These are phyloP conservation scores for Pegea sp. DNA, from an alignment of 23 tunicate species.

Conservation along the genomic window DNA sequence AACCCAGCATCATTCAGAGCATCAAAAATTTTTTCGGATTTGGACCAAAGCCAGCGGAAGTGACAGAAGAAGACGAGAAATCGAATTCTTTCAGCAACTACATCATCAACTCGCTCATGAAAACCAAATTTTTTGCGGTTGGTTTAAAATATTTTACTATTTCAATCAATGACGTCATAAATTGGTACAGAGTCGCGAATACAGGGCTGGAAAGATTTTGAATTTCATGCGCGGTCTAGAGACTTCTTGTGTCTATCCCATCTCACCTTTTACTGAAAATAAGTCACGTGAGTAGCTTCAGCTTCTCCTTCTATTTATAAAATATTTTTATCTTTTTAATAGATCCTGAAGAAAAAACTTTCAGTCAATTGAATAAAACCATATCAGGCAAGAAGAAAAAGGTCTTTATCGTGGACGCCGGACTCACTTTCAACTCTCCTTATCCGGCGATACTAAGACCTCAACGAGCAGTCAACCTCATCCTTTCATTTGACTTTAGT, in stretches of 20 bases:
- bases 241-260: slow-evolving; percentile 37
- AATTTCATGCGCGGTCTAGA: slow-evolving; percentile 91
- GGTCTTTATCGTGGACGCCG: slow-evolving; percentile 81
- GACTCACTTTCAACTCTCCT: slow-evolving; percentile 81
- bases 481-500: slow-evolving; percentile 75
- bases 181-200: slow-evolving; percentile 52
- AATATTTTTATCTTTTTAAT: background rate
- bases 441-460: slow-evolving; percentile 57
- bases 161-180: background rate
- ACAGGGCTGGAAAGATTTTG: slow-evolving; percentile 83
- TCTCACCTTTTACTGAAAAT: slow-evolving; percentile 15
- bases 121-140: background rate
- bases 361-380: slow-evolving; percentile 18
- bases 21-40: background rate
- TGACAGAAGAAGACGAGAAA: background rate
- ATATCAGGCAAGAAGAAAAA: slow-evolving; percentile 32
- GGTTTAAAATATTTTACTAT: background rate
- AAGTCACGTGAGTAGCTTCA: background rate
- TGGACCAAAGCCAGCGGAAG: background rate
- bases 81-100: background rate
- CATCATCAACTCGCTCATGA: background rate
- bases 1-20: too few relatives aligned
- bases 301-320: background rate
- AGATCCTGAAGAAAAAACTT: background rate
- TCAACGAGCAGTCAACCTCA: slow-evolving; percentile 55